Evolutionary conservation across 2,113 vertebrate genomes (phyloP).

Genomic region (Lota lota): DNA sequence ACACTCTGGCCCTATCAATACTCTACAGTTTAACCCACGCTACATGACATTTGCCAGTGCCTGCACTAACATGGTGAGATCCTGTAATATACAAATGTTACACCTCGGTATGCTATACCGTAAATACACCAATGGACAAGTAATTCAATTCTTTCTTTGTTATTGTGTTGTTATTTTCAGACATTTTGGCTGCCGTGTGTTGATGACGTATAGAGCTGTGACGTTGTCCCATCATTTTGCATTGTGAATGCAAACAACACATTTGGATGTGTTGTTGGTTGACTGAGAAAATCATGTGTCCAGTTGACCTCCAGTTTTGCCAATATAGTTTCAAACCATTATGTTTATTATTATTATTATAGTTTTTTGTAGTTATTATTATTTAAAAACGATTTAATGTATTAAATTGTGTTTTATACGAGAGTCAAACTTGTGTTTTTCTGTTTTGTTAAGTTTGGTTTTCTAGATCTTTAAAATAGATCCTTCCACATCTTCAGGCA

Average conservation of each 20-base stretch:
- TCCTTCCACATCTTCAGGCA: too few relatives aligned
- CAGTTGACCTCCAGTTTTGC: not conserved
- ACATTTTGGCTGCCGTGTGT: slow-evolving; percentile 94
- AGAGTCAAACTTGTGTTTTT: not conserved
- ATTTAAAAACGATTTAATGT: not conserved
- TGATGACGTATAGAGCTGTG: slow-evolving; percentile 74
- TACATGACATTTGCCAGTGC: slow-evolving; percentile 98
- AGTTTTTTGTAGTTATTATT: not conserved
- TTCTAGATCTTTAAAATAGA: not conserved
- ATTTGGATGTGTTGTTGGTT: not conserved
- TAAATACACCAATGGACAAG: not conserved
- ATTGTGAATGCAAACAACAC: not conserved
- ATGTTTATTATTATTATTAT: not conserved
- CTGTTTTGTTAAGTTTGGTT: not conserved
- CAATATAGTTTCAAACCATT: not conserved
- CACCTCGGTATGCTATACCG: not conserved
- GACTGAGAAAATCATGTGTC: not conserved
- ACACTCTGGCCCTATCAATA: slow-evolving; percentile 92
- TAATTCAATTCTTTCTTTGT: slow-evolving; percentile 9
- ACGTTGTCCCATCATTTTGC: not conserved
- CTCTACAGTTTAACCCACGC: slow-evolving; percentile 96
- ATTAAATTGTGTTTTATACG: slow-evolving; percentile 10
- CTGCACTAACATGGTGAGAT: slow-evolving; percentile 94
- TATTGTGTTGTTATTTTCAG: slow-evolving; percentile 56
- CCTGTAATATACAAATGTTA: not conserved